A percentile compares a stretch with the other conserved stretches of the same genome.
phyloP scores from a whole-genome alignment of 2,888 invertebrate genomes.

The Unio pictorum region DNA sequence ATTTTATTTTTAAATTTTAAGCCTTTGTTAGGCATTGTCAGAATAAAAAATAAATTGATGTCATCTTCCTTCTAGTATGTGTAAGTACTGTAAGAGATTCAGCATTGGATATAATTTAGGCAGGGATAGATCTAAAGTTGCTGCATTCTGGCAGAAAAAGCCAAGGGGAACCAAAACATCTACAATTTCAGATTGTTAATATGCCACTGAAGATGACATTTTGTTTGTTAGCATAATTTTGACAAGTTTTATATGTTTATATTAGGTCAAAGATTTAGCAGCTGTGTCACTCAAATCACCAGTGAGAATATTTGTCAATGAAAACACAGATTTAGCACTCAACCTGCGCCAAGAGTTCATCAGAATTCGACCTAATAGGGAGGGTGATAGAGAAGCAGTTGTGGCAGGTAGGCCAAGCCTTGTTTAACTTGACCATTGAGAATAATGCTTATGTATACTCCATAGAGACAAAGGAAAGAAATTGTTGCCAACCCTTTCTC shows the following conservation, averaged over 20 bases:
- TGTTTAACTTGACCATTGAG: too few species aligned
- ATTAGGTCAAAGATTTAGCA: slow-evolving; percentile 85
- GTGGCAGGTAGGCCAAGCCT: slow-evolving; percentile 65
- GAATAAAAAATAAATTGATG: too few species aligned
- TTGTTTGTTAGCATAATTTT: not conserved
- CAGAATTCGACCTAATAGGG: slow-evolving; percentile 85
- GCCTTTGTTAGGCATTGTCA: too few species aligned
- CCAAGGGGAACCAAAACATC: too few species aligned
- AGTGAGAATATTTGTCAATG: slow-evolving; percentile 95
- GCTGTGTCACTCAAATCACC: slow-evolving; percentile 94
- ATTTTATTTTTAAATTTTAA: too few species aligned
- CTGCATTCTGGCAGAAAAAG: too few species aligned
- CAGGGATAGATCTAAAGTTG: too few species aligned
- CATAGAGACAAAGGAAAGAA: too few species aligned
- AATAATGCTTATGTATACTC: too few species aligned
- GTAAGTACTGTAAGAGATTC: not conserved
- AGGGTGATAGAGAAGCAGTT: slow-evolving; percentile 93
- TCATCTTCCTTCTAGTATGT: too few species aligned
- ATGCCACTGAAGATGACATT: not conserved
- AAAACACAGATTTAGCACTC: slow-evolving; percentile 94
- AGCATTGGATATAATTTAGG: not conserved
- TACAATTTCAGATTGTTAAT: too few species aligned
- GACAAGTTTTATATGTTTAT: not conserved
- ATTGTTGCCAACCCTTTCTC: too few species aligned
- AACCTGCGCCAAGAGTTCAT: slow-evolving; percentile 97